phyloP scores from a whole-genome alignment of 2,888 invertebrate genomes.

The Andrena bucephala region DNA sequence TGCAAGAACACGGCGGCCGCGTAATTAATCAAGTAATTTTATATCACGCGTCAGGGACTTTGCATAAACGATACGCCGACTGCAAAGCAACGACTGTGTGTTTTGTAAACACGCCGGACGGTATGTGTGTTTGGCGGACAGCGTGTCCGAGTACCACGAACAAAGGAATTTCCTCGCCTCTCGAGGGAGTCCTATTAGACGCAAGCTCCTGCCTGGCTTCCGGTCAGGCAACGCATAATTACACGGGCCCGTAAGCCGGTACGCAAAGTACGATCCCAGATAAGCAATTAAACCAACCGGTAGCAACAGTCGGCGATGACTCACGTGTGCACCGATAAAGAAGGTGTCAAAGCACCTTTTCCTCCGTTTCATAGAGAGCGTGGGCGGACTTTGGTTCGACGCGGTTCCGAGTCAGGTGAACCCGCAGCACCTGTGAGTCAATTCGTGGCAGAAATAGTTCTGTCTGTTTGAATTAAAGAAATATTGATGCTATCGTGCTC shows the following conservation, averaged over 20 bases:
- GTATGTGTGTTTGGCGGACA: constrained; percentile 23
- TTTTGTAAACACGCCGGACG: constrained; percentile 18
- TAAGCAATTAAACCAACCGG: constrained; percentile 50
- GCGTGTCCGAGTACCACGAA: background rate
- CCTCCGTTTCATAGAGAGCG: constrained; percentile 3
- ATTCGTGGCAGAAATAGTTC: background rate
- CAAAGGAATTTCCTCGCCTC: constrained; percentile 52
- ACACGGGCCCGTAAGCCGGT: constrained; percentile 62
- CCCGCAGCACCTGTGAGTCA: background rate
- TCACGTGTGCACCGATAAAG: constrained; percentile 38
- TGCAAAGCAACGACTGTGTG: background rate
- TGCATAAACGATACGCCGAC: constrained; percentile 2
- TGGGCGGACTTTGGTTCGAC: background rate
- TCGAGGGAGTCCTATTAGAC: constrained; percentile 57
- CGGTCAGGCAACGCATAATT: constrained; percentile 80
- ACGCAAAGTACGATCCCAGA: constrained; percentile 50
- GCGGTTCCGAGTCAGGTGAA: background rate
- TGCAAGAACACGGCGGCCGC: background rate
- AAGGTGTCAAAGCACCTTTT: constrained; percentile 49
- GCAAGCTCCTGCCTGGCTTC: constrained; percentile 66
- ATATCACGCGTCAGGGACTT: background rate
- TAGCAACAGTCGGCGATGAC: constrained; percentile 34
- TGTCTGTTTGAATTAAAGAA: too few relatives aligned
- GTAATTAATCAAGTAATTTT: background rate
- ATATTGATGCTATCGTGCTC: too few relatives aligned